Percentiles rank a stretch among this genome's conserved stretches.
phyloP scores from a whole-genome alignment of 2,113 vertebrate genomes.

The Ariopsis seemanni region DNA sequence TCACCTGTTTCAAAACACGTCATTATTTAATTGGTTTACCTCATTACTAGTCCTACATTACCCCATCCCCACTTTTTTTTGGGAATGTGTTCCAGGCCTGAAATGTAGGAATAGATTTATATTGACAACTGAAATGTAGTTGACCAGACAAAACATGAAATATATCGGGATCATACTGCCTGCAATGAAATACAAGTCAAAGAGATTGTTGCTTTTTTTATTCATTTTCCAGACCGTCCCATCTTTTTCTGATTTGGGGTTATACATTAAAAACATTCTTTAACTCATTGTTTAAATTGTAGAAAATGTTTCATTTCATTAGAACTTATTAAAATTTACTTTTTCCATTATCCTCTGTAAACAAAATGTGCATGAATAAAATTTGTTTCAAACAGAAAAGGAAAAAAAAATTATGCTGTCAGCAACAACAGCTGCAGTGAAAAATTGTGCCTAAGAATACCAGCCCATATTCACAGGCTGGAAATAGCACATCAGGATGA shows the following conservation, averaged over 20 bases:
- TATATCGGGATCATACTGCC: too few species aligned
- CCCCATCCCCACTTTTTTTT: too few species aligned
- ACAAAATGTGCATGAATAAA: slow-evolving; percentile 10
- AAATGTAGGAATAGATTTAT: too few species aligned
- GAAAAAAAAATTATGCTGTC: neutral
- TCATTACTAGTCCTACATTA: too few species aligned
- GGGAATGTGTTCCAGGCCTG: too few species aligned
- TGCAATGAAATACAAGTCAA: too few species aligned
- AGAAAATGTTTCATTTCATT: neutral
- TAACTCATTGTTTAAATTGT: neutral
- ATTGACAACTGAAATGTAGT: too few species aligned
- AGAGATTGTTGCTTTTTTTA: too few species aligned
- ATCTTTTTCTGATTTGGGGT: neutral
- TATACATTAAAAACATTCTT: neutral
- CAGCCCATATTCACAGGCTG: slow-evolving; percentile 23
- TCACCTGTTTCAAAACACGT: too few species aligned
- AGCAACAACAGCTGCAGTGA: slow-evolving; percentile 16
- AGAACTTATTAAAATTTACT: neutral
- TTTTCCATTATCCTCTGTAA: neutral
- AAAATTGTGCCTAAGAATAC: slow-evolving; percentile 47
- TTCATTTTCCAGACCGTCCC: too few species aligned
- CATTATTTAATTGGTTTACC: too few species aligned
- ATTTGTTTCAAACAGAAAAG: neutral
- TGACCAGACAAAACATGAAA: too few species aligned
- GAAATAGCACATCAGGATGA: slow-evolving; percentile 28